Percentiles rank a stretch among this genome's conserved stretches.
These are phyloP conservation scores for Pandemis corylana DNA, from an alignment of 2,888 invertebrate species.

Conservation along the genomic window DNA sequence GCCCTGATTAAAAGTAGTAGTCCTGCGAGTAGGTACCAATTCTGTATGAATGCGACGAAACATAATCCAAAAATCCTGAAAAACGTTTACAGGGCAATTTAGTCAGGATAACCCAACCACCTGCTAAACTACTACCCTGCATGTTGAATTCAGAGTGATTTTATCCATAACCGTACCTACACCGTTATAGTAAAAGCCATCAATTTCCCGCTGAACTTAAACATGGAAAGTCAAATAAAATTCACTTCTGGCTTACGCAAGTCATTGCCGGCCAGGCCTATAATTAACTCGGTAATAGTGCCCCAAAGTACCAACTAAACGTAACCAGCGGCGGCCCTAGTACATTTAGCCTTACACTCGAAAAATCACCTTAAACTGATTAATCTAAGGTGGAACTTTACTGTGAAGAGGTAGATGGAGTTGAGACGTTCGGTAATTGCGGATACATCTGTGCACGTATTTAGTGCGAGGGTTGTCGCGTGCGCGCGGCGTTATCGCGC, in stretches of 20 bases:
- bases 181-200: conserved; percentile 31
- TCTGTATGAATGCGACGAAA: no score
- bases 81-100: no score
- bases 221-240: conserved; percentile 54
- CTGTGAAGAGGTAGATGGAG: not conserved
- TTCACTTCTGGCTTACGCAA: conserved; percentile 53
- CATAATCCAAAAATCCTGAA: no score
- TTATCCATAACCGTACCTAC: conserved; percentile 15
- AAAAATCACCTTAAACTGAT: not conserved
- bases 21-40: no score
- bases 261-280: conserved; percentile 45
- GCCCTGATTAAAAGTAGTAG: no score
- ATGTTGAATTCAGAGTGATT: not conserved
- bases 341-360: not conserved
- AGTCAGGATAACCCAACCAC: no score
- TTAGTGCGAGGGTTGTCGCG: conserved; percentile 38
- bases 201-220: conserved; percentile 38
- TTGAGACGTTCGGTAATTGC: conserved; percentile 14
- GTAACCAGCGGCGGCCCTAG: conserved; percentile 30
- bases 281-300: conserved; percentile 56
- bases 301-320: conserved; percentile 42
- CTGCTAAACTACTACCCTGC: no score
- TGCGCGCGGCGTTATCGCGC: conserved; percentile 33
- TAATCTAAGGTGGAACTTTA: not conserved
- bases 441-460: conserved; percentile 32